Evolutionary conservation across 2,888 invertebrate genomes (phyloP).

Genomic region (Acanthosepion esculentum): DNA sequence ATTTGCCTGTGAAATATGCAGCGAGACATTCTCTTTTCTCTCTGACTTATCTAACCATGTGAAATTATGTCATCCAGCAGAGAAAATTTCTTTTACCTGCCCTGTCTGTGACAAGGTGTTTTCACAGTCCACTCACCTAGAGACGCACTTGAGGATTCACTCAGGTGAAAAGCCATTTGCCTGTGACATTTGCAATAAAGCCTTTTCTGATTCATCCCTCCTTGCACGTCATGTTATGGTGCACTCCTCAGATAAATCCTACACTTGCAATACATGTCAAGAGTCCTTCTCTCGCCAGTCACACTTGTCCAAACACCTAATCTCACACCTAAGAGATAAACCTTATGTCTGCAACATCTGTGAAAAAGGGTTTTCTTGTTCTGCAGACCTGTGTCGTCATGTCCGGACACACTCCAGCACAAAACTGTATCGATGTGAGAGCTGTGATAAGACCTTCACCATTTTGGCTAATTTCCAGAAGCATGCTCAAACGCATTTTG

Average conservation of each 20-base stretch:
- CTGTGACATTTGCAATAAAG: neutral
- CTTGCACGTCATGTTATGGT: neutral
- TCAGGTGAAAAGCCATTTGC: neutral
- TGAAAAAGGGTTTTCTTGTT: neutral
- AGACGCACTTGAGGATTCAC: neutral
- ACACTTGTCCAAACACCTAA: neutral
- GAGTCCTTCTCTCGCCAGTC: neutral
- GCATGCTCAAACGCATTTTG: neutral
- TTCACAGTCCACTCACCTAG: neutral
- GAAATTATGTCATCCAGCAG: neutral
- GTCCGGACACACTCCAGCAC: neutral
- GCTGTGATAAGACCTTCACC: neutral
- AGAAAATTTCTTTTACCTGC: neutral
- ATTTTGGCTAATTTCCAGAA: constrained; percentile 10
- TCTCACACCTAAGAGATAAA: neutral
- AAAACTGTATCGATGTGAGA: neutral
- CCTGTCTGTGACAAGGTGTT: constrained; percentile 9
- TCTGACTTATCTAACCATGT: neutral
- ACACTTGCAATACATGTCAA: neutral
- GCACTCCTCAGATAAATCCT: neutral
- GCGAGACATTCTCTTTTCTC: neutral
- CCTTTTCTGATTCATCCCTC: constrained; percentile 2
- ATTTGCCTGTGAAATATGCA: neutral
- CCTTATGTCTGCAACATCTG: neutral
- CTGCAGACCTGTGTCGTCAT: neutral